Evolutionary conservation across 2,113 vertebrate species (phyloP), one percentile per base, ranked within the genome.

Genomic region (Calidris pygmaea): DNA sequence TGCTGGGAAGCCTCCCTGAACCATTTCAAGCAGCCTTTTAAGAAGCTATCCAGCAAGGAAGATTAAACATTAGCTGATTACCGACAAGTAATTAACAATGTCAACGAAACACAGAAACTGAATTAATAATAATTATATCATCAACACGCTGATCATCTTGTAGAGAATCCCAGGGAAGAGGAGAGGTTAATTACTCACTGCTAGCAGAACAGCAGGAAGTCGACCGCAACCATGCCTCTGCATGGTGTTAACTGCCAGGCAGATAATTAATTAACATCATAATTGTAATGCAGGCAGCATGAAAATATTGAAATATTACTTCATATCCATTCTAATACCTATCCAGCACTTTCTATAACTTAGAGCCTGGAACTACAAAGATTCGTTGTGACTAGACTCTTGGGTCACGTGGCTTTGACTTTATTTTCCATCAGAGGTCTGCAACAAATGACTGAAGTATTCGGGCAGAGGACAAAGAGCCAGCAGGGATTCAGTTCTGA

Each of bases 111-210:
- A 97, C 92, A 98, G 98, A 98, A 98, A 98, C 97, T 95, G 97
- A 98, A 98, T 98, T 98, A 98, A 98, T 98, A 98, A 98, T 98
- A 98, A 98, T 98, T 99, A 98, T 98, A 98, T 98, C 98, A 98
- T 98, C 97, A 98, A 98, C 97, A 98, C 70, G 27, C 97, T 96
- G 97, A 98, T 98, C 97, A 98, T 98, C 97, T 98, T 98, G 98
- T 98, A 98, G 97, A 94, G 96, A 98, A 98, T 98, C 98, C 98
- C 96, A 97, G 97, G 96, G 97, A 98, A 98, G 97, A 98, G 98
- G 96, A 98, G 98, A 99, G 98, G 99, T 99, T 99, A 99, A 98
- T 98, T 98, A 98, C 97, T 98, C 97, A 97, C 95, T 98, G 96
- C 97, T 97, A 95, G 94, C 97, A 96, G 97, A 98, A 98, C 98